These are phyloP conservation scores for Halcyon senegalensis DNA, from an alignment of 2,113 vertebrate species.

Conservation along the genomic window DNA sequence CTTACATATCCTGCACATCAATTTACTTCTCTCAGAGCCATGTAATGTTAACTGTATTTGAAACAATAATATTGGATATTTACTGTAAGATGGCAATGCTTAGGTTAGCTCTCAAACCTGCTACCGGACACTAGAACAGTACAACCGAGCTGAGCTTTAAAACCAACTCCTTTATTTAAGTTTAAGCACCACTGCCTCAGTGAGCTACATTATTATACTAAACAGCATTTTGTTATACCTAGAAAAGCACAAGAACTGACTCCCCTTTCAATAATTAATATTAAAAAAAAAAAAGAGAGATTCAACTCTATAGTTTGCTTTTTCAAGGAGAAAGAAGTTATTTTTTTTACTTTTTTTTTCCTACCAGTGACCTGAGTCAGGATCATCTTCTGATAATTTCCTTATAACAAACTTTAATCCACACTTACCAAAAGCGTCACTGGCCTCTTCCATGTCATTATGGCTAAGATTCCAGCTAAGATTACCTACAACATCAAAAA, in stretches of 20 bases:
- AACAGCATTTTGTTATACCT: not conserved
- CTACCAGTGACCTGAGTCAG: not conserved
- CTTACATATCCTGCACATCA: not conserved
- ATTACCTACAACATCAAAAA: constrained; percentile 81
- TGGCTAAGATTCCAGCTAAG: constrained; percentile 85
- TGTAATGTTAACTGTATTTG: not conserved
- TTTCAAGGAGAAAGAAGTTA: not conserved
- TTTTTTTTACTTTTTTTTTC: not conserved
- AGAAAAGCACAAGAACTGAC: not conserved
- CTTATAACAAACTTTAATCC: not conserved
- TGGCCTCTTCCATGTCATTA: constrained; percentile 85
- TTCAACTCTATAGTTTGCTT: not conserved
- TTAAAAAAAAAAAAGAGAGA: not conserved
- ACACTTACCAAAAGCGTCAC: constrained; percentile 84
- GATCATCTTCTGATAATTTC: not conserved
- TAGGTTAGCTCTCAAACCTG: not conserved
- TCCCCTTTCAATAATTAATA: not conserved
- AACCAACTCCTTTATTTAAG: not conserved
- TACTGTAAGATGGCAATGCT: not conserved
- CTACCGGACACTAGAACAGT: not conserved
- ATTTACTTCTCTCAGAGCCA: not conserved
- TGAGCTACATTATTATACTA: not conserved
- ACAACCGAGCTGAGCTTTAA: not conserved
- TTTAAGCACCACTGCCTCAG: not conserved
- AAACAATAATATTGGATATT: not conserved